Evolutionary conservation across 2,797 vertebrate genomes (phyloP).

Genomic region (Varecia variegata): DNA sequence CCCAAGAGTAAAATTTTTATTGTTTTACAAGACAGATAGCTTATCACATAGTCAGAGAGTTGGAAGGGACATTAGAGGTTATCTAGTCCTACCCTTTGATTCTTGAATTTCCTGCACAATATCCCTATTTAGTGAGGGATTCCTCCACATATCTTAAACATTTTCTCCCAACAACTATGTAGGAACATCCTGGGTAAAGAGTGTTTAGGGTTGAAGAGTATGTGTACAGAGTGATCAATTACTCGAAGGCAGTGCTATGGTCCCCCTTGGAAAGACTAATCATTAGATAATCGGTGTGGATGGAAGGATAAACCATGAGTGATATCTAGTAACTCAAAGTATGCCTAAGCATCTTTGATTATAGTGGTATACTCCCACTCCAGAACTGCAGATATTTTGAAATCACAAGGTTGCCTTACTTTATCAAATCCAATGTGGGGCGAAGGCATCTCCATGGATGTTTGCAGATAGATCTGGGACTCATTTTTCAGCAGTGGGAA

Average conservation of each 20-base stretch:
- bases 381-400: neutral
- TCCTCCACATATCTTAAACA: neutral
- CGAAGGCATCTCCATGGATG: neutral
- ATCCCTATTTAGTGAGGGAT: neutral
- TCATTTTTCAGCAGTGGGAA: neutral
- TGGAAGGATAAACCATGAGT: neutral
- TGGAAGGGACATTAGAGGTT: neutral
- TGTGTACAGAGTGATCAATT: neutral
- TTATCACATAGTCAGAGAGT: conserved; percentile 45
- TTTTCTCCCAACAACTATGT: neutral
- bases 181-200: neutral
- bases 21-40: conserved; percentile 44
- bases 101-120: neutral
- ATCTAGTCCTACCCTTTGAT: neutral
- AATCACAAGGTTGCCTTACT: neutral
- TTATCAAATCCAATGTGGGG: neutral
- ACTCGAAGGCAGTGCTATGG: neutral
- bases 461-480: neutral
- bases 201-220: neutral
- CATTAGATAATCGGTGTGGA: neutral
- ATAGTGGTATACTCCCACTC: neutral
- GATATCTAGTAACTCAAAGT: neutral
- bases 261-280: neutral
- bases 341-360: neutral
- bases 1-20: conserved; percentile 48